Percentiles rank a stretch among this genome's conserved stretches.
phyloP scores from a whole-genome alignment of 1,140 invertebrate genomes.

The Ceratina australensis region DNA sequence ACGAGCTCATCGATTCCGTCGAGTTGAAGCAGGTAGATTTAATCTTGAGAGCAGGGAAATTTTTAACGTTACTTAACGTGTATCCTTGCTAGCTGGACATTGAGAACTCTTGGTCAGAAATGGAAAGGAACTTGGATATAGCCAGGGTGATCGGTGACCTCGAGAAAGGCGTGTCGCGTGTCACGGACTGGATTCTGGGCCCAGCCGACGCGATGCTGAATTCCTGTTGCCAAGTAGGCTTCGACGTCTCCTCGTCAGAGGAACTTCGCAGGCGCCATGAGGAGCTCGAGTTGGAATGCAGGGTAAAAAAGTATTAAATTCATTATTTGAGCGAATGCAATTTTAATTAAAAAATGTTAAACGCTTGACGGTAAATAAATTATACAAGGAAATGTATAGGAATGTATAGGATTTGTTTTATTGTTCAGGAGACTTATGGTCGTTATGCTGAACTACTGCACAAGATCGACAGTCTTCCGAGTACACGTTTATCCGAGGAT shows the following conservation, averaged over 20 bases:
- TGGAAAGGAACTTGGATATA: conserved; percentile 82
- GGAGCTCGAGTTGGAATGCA: conserved; percentile 87
- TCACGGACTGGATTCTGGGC: conserved; percentile 89
- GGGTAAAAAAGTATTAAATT: conserved; percentile 75
- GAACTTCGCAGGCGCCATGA: conserved; percentile 86
- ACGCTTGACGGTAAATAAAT: no score
- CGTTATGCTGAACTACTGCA: conserved; percentile 88
- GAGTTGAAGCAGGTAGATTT: conserved; percentile 80
- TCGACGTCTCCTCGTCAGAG: conserved; percentile 86
- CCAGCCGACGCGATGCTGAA: conserved; percentile 86
- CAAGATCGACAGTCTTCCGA: conserved; percentile 82
- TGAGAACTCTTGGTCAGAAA: conserved; percentile 82
- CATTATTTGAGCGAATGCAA: not conserved
- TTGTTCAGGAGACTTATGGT: conserved; percentile 84
- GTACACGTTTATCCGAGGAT: conserved; percentile 81
- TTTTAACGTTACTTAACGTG: not conserved
- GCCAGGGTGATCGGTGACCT: conserved; percentile 82
- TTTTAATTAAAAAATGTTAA: no score
- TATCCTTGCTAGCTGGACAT: conserved; percentile 74
- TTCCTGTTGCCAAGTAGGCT: conserved; percentile 85
- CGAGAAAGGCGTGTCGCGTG: conserved; percentile 83
- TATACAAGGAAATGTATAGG: no score
- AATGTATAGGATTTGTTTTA: not conserved
- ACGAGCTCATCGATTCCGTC: conserved; percentile 81
- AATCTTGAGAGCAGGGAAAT: not conserved